A percentile compares a stretch with the other conserved stretches of the same genome.
These are phyloP conservation scores for Orcinus orca DNA, from an alignment of 2,113 vertebrate species.

Conservation along the genomic window DNA sequence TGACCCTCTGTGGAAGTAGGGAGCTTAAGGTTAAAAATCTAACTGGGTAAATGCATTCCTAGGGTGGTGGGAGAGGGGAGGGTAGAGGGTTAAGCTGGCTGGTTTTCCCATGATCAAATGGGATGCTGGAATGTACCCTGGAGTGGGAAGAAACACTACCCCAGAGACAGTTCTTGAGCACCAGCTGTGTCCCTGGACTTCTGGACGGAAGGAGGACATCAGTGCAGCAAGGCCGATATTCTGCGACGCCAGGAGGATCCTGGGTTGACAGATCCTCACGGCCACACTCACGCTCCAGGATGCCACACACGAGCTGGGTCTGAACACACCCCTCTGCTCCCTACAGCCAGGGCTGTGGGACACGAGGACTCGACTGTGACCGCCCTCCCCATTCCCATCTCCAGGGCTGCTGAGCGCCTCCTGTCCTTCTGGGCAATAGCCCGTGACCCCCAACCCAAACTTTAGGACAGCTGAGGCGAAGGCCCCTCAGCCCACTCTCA, in stretches of 20 bases:
- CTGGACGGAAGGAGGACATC: background rate
- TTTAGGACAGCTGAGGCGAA: background rate
- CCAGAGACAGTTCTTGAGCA: background rate
- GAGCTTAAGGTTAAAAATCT: background rate
- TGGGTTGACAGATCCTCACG: background rate
- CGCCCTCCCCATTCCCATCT: rapidly evolving
- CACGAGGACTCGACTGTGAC: rapidly evolving
- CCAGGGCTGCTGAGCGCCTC: background rate
- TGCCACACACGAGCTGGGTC: background rate
- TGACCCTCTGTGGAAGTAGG: background rate
- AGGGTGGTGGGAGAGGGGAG: rapidly evolving
- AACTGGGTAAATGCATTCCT: background rate
- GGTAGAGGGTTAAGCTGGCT: background rate
- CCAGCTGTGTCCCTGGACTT: background rate
- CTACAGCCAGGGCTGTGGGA: background rate
- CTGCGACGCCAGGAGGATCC: background rate
- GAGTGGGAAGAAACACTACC: background rate
- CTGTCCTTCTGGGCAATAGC: too few species aligned
- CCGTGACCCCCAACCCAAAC: background rate
- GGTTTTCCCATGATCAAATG: background rate
- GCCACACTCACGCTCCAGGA: background rate
- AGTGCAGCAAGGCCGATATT: background rate
- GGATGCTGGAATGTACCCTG: background rate
- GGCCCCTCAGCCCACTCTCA: background rate
- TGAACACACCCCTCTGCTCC: background rate